These are phyloP conservation scores for Zygothrica quintamaculata DNA, from an alignment of 2,888 invertebrate genomes.

Conservation along the genomic window DNA sequence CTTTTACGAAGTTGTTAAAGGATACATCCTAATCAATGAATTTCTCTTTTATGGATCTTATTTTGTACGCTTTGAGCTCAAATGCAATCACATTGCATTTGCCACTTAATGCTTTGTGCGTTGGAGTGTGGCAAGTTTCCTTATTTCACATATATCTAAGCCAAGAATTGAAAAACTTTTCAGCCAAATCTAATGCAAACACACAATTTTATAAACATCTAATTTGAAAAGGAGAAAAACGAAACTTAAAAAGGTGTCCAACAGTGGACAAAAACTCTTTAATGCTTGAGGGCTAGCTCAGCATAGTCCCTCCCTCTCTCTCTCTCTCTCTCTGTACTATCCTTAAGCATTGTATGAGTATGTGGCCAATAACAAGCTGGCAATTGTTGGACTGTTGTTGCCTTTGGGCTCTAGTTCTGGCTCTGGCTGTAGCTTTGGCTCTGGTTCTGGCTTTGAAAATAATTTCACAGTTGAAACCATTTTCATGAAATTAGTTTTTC, in stretches of 20 bases:
- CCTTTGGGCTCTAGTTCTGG: constrained; percentile 53
- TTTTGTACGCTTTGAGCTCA: no score
- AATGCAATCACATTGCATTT: no score
- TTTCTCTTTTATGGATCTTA: no score
- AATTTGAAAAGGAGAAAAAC: no score
- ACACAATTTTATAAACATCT: constrained; percentile 66
- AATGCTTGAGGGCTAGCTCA: constrained; percentile 51
- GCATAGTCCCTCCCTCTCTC: no score
- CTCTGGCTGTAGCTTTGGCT: constrained; percentile 25
- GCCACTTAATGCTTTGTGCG: no score
- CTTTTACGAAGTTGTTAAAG: no score
- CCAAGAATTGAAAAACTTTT: constrained; percentile 65
- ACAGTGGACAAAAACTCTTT: constrained; percentile 32
- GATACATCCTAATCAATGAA: no score
- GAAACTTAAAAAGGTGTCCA: constrained; percentile 46
- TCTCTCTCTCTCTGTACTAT: not conserved
- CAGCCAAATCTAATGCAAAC: constrained; percentile 58
- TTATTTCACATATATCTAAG: constrained; percentile 34
- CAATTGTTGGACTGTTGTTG: constrained; percentile 58
- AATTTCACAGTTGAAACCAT: constrained; percentile 77
- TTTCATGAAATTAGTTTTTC: constrained; percentile 79
- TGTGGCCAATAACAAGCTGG: constrained; percentile 58
- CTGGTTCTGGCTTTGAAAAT: constrained; percentile 53
- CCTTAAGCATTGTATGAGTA: not conserved
- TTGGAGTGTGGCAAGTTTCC: no score